These are phyloP conservation scores for Archivesica marissinica DNA, from an alignment of 1,140 invertebrate genomes.

Conservation along the genomic window DNA sequence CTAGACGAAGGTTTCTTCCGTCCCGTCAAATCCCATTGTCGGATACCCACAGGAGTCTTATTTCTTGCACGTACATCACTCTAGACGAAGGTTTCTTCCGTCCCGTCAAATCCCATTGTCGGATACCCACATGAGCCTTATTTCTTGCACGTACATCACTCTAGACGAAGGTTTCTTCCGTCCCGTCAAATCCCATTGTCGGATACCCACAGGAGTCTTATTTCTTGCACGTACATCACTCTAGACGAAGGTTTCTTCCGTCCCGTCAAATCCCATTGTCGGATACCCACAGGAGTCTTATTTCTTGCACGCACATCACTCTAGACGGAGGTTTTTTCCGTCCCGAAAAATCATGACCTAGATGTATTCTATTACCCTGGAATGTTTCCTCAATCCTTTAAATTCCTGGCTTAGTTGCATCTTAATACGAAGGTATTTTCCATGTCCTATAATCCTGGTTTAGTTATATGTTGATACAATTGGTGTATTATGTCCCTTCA, in stretches of 20 bases:
- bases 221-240: too few species aligned
- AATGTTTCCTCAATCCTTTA: conserved; percentile 35
- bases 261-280: not conserved
- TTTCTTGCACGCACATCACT: too few species aligned
- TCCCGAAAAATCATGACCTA: conserved; percentile 14
- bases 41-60: too few species aligned
- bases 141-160: too few species aligned
- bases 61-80: too few species aligned
- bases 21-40: not conserved
- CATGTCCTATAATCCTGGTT: too few species aligned
- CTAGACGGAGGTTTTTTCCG: conserved; percentile 54
- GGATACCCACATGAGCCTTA: too few species aligned
- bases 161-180: conserved; percentile 56
- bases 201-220: too few species aligned
- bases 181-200: not conserved
- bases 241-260: conserved; percentile 56
- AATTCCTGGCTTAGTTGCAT: not conserved
- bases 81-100: conserved; percentile 56
- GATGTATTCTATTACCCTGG: conserved; percentile 22
- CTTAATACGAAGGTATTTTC: too few species aligned
- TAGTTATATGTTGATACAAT: too few species aligned
- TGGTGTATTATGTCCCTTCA: too few species aligned
- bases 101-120: not conserved
- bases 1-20: conserved; percentile 56
- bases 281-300: too few species aligned